phyloP scores from a whole-genome alignment of 2,113 vertebrate genomes.

The Bathybates hornii region DNA sequence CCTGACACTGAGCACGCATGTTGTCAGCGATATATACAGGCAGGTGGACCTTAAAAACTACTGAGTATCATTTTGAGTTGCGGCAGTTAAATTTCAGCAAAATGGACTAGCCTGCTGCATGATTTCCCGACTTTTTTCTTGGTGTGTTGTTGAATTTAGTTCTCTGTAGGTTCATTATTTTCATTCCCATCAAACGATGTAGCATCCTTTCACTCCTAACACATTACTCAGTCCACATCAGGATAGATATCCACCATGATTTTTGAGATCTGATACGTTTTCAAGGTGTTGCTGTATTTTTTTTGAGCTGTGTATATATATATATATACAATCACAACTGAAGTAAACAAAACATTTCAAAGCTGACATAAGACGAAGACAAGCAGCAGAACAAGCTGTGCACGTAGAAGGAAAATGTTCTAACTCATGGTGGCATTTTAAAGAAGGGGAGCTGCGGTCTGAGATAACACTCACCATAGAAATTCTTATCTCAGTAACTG shows the following conservation, averaged over 20 bases:
- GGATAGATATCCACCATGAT: background rate
- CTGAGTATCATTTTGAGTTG: background rate
- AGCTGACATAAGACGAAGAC: background rate
- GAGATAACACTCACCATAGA: conserved; percentile 13
- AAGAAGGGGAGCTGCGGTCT: conserved; percentile 12
- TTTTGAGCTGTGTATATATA: background rate
- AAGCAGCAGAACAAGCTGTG: background rate
- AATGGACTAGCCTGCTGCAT: background rate
- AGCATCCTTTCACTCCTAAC: background rate
- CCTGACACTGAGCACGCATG: background rate
- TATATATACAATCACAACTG: background rate
- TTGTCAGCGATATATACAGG: background rate
- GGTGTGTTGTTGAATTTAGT: background rate
- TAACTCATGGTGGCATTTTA: conserved; percentile 12
- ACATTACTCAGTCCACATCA: background rate
- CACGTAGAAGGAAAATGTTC: background rate
- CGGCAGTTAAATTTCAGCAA: background rate
- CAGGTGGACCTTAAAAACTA: background rate
- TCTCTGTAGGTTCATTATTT: background rate
- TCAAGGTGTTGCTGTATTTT: background rate
- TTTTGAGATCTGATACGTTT: background rate
- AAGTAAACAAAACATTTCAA: background rate
- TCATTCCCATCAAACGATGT: background rate
- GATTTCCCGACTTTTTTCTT: background rate
- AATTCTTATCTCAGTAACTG: conserved; percentile 1